Evolutionary conservation across 2,888 invertebrate species (phyloP), one percentile per base, ranked within the genome.

Genomic region (Drosophila villosipedis): DNA sequence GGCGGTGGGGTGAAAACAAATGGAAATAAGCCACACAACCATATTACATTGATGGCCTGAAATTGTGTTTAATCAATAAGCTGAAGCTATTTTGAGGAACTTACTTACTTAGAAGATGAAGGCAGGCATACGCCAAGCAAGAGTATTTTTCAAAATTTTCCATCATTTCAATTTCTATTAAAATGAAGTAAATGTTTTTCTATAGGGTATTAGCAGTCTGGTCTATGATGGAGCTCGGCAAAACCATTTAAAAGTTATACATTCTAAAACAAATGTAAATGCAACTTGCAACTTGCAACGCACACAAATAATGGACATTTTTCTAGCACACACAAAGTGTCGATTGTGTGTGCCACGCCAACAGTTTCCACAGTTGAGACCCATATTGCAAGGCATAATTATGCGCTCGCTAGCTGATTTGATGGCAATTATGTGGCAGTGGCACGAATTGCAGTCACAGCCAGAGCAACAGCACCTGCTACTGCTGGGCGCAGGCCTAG

Each of bases 401-500:
- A 81, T 69, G 71, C 41, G 63, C 68, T 61, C 70, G 89, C 89
- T 67, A 83, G 86, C 61, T 73, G 84, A 84, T 78, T 79, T 76
- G 63, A 82, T 59, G 53, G 90, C 83, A 73, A 83, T 89, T 80
- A 83, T 39, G 55, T 37, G 31, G 65, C 53, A 49, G 30, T 35
- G 35, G 57, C 70, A 66, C n/a, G 39, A 39, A 19, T 52, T n/a
- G 47, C 43, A 55, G 9, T 19, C 31, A 31, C 31, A 31, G 7
- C 30, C 43, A 12, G 35, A 61, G 35, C 65, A 65, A 57, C 54
- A 54, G 76, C 79, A 82, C 76, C 77, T 83, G 80, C 73, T 68
- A 50, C 30, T 28, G 22, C 22, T 35, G 16, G 19, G 54, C 9
- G 50, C 5, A 33, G 12, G 6, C 30, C 28, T 9, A 37, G 59